Percentiles rank a stretch among this genome's conserved stretches.
phyloP scores from a whole-genome alignment of 2,113 vertebrate species.

The Guaruba guarouba region DNA sequence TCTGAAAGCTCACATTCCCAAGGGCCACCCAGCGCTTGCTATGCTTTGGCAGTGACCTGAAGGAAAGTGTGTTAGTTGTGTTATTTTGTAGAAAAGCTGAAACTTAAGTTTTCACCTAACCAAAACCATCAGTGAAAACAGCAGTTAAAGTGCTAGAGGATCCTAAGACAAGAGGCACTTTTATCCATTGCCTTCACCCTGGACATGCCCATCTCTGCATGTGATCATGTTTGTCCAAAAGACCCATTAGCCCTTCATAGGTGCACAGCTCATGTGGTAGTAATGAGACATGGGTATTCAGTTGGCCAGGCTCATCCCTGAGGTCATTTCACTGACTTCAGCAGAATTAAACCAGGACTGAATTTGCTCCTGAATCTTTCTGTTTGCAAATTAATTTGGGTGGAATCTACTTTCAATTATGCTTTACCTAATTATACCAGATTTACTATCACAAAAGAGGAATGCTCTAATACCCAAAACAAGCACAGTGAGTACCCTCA shows the following conservation, averaged over 20 bases:
- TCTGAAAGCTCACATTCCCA: constrained; percentile 59
- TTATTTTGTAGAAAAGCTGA: neutral
- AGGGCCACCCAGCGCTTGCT: neutral
- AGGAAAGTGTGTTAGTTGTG: constrained; percentile 17
- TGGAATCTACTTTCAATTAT: constrained; percentile 18
- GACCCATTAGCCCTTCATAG: neutral
- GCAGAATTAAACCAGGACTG: neutral
- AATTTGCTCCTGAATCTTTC: neutral
- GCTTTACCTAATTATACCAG: neutral
- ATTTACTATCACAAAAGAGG: neutral
- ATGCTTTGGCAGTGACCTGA: constrained; percentile 37
- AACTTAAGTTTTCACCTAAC: neutral
- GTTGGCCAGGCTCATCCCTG: neutral
- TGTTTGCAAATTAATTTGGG: constrained; percentile 22
- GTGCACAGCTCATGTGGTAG: neutral
- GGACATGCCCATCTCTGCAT: neutral
- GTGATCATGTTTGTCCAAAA: neutral
- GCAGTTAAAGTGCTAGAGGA: neutral
- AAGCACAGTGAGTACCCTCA: neutral
- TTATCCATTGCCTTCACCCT: neutral
- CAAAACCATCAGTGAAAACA: neutral
- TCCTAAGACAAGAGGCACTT: neutral
- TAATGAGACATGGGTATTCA: neutral
- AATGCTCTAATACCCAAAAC: neutral
- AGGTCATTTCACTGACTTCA: neutral